phyloP scores from a whole-genome alignment of 1,140 invertebrate species.

The Andrena cerasifolii region DNA sequence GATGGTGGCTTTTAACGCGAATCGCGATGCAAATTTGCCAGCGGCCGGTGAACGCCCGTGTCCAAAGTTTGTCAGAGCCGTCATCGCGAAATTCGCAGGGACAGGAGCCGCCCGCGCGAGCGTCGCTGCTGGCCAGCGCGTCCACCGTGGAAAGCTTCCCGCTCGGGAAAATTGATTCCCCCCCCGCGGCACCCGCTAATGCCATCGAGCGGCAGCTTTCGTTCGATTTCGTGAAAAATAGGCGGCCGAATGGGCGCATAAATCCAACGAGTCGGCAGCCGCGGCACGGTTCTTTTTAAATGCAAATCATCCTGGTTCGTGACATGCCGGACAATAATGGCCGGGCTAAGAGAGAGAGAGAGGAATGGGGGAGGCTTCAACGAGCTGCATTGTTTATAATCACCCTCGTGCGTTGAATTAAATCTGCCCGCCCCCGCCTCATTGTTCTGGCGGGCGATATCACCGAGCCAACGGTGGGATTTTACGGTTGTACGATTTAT shows the following conservation, averaged over 20 bases:
- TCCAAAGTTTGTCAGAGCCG: background rate
- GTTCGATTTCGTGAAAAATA: slow-evolving; percentile 30
- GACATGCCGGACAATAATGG: slow-evolving; percentile 43
- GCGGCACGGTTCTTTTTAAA: slow-evolving; percentile 51
- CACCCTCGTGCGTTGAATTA: slow-evolving; percentile 47
- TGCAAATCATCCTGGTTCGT: slow-evolving; percentile 43
- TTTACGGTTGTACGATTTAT: slow-evolving; percentile 61
- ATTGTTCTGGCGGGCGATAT: slow-evolving; percentile 52
- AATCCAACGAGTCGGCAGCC: slow-evolving; percentile 35
- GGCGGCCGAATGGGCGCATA: slow-evolving; percentile 9
- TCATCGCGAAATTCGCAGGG: background rate
- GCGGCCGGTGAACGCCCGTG: too few species aligned
- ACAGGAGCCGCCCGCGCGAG: too few species aligned
- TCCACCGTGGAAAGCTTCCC: background rate
- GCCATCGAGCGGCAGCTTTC: background rate
- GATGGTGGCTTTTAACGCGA: background rate
- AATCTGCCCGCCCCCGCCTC: slow-evolving; percentile 35
- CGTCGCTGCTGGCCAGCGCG: too few species aligned
- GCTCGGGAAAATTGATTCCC: slow-evolving; percentile 29
- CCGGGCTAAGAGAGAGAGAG: background rate
- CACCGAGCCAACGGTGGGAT: slow-evolving; percentile 38
- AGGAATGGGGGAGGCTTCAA: background rate
- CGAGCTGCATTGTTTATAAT: slow-evolving; percentile 64
- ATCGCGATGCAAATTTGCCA: background rate
- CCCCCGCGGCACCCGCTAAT: background rate